phyloP scores from a whole-genome alignment of 2,888 invertebrate genomes.

The Amblyjoppa fuscipennis region DNA sequence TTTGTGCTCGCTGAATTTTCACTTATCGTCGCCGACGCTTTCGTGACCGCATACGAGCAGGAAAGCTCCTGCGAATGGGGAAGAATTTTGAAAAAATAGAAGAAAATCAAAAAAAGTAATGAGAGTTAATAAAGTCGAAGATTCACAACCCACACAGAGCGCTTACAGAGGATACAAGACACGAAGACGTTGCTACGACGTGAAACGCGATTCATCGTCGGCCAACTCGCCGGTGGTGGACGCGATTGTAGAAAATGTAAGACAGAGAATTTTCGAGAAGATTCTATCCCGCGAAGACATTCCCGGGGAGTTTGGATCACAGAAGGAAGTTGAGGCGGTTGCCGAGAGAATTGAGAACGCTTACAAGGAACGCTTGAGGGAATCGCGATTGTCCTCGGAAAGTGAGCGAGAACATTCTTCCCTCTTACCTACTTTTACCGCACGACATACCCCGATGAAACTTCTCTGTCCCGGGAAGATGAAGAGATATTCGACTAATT shows the following conservation, averaged over 20 bases:
- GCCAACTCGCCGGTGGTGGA: constrained; percentile 71
- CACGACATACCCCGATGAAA: too few species aligned
- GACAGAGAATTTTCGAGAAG: constrained; percentile 72
- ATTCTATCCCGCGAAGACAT: constrained; percentile 70
- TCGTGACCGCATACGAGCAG: constrained; percentile 28
- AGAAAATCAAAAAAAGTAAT: background rate
- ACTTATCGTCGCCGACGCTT: background rate
- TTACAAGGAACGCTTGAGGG: constrained; percentile 72
- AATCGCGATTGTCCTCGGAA: constrained; percentile 69
- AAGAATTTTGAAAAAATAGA: too few species aligned
- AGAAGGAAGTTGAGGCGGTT: constrained; percentile 66
- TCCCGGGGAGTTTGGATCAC: constrained; percentile 72
- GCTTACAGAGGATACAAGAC: constrained; percentile 70
- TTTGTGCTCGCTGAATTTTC: constrained; percentile 56
- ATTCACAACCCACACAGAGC: constrained; percentile 57
- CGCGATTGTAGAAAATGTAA: constrained; percentile 73
- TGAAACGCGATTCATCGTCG: constrained; percentile 56
- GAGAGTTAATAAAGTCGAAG: too few species aligned
- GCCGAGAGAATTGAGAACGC: constrained; percentile 71
- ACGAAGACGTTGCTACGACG: constrained; percentile 51
- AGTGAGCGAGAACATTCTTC: constrained; percentile 68
- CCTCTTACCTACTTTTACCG: constrained; percentile 3
- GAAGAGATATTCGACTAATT: constrained; percentile 63
- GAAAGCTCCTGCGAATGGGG: constrained; percentile 1
- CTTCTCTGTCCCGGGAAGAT: constrained; percentile 1